These are phyloP conservation scores for Glareola pratincola DNA, from an alignment of 2,113 vertebrate genomes.

Conservation along the genomic window DNA sequence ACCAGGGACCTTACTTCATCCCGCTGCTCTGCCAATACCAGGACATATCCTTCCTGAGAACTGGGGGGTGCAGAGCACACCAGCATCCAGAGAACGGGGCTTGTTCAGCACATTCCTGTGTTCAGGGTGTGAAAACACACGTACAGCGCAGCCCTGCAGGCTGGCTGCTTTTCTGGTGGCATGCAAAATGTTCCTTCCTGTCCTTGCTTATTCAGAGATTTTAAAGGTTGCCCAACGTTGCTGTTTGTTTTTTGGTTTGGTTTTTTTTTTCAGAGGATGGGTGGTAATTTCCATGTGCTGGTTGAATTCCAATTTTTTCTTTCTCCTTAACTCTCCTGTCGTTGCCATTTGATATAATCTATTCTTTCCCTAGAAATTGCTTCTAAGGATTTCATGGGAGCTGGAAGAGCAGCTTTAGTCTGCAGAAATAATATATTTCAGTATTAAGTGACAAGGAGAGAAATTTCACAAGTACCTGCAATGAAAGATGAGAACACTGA, in stretches of 20 bases:
- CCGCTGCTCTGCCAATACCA: not conserved
- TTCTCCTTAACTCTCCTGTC: not conserved
- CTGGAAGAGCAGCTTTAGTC: not conserved
- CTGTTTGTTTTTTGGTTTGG: no score
- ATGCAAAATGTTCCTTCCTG: not conserved
- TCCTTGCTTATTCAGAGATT: not conserved
- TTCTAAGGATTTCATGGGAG: not conserved
- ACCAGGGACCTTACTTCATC: not conserved
- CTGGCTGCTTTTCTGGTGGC: not conserved
- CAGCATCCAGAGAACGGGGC: not conserved
- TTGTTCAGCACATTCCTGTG: not conserved
- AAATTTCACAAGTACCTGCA: not conserved
- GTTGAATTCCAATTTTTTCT: not conserved
- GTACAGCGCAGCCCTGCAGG: fast-evolving
- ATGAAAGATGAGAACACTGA: not conserved
- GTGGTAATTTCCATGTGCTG: not conserved
- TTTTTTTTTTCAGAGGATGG: not conserved
- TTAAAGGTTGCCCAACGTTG: not conserved
- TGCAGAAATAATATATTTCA: not conserved
- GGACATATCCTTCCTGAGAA: not conserved
- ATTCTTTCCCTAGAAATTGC: not conserved
- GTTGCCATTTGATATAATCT: not conserved
- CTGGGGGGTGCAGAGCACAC: not conserved
- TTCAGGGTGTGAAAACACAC: not conserved
- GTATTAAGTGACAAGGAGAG: not conserved